Evolutionary conservation across 92 coral and sea anemone species (phyloP).

Genomic region (Umimayanthus chanpuru): DNA sequence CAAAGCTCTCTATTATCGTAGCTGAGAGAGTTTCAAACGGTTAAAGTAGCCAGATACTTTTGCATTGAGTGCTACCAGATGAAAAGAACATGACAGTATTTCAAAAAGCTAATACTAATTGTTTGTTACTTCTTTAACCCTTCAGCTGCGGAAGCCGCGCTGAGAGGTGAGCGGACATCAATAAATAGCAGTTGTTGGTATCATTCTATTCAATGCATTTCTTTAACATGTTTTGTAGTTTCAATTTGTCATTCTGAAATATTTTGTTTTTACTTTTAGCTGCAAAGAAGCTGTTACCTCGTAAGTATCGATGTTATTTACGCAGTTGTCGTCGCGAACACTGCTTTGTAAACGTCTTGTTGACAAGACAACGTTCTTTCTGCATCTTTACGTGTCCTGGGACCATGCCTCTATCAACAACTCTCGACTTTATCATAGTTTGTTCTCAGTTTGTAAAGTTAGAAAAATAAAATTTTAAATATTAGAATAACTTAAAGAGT

Average conservation of each 20-base stretch:
- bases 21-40: no score
- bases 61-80: no score
- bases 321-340: background rate
- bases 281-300: conserved; percentile 95
- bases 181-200: background rate
- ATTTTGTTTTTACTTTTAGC: conserved; percentile 55
- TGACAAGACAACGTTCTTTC: no score
- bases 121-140: conserved; percentile 5
- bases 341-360: background rate
- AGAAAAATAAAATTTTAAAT: no score
- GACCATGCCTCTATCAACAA: no score
- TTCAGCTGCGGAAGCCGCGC: conserved; percentile 93
- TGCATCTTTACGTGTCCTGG: no score
- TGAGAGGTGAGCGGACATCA: conserved; percentile 69
- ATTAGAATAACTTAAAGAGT: no score
- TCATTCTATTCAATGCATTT: background rate
- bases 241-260: background rate
- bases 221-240: background rate
- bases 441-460: no score
- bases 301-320: conserved; percentile 52
- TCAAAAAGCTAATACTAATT: background rate
- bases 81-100: no score
- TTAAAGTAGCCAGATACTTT: no score
- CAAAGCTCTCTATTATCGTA: no score
- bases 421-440: no score